Evolutionary conservation across 2,113 vertebrate genomes (phyloP), one percentile per base, ranked within the genome.

Genomic region (Sisor rabdophorus): DNA sequence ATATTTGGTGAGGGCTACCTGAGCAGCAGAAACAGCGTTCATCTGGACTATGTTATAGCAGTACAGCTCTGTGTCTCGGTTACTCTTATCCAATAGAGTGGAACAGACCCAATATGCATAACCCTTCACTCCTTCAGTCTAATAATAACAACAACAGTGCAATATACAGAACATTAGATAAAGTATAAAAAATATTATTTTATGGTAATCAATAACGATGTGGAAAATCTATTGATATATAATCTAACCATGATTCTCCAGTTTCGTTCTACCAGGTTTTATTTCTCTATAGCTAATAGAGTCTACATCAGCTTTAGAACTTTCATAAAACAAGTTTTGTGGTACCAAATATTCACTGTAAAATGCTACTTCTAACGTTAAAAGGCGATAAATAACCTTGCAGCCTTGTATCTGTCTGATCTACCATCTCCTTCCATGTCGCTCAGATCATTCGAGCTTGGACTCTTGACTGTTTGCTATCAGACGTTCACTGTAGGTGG

Each of bases 91-190:
- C 86, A 97, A 92, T 80, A 99, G 86, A 0, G 93, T 98, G 82
- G 94, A 92, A 84, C 96, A 98, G 0, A 98, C 97, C 95, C 95
- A 99, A 80, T 92, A 93, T 0, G 94, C 95, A 79, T 99, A 99
- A 80, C 96, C 97, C 86, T 98, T 95, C 65, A 95, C 96, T 76
- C 97, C 97, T 78, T 98, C 97, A 7, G 87, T 93, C 96, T 99
- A 75, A 74, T 70, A 80, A 40, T 1, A 8, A 53, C n/a, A 78
- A 44, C 36, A 17, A 55, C 15, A 44, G 32, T 36, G 32, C 32
- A 36, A 36, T 36, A 7, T 36, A 36, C 19, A 58, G 53, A n/a
- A 68, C 40, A 44, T 44, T 44, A 7, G 10, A 44, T 44, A 9
- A 44, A 9, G 40, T 44, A 10, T n/a, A 44, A 44, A 10, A 44